Evolutionary conservation across 2,888 invertebrate species (phyloP), one percentile per base, ranked within the genome.

Genomic region (Monochamus alternatus): DNA sequence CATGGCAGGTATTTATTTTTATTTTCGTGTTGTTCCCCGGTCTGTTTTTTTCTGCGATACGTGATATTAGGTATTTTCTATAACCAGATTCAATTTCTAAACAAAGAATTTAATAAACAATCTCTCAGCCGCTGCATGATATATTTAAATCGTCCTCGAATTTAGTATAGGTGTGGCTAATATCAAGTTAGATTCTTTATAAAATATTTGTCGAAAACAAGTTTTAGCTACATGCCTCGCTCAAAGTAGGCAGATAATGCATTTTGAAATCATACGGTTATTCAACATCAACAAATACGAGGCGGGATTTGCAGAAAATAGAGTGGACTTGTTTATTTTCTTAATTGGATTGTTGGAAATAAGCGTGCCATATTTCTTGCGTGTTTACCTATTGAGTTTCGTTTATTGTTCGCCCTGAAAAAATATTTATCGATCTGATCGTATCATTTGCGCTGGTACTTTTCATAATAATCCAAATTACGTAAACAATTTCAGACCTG

Each of bases 131-230:
- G 14, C 62, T 60, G 60, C 60, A 60, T 60, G 64, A 59, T 59
- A 59, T 69, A 51, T 69, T 69, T 60, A 69, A 59, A 60, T 60
- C 60, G 69, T 69, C 69, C 69, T 69, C 60, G 69, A 31, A 60
- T 69, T 47, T 51, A 31, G n/a, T 69, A 60, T 69, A 69, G 69
- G 69, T 69, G 69, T 69, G 69, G 69, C 60, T 69, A 44, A 69
- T 44, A 69, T 69, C 44, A 60, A 52, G 58, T 58, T 69, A 69
- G 69, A 60, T 69, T 69, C 55, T 69, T 69, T 51, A 47, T 44
- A 69, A 69, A 69, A 69, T 69, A 60, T 69, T 69, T 47, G 47
- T 47, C 32, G 47, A 30, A 59, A 69, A 69, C 69, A 12, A 59
- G 69, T 69, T 69, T 67, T 22, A 44, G 67, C 58, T 58, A 52